A percentile compares a stretch with the other conserved stretches of the same genome.
Evolutionary conservation across 2,888 invertebrate species (phyloP).

Genomic region (Diarsia mendica): DNA sequence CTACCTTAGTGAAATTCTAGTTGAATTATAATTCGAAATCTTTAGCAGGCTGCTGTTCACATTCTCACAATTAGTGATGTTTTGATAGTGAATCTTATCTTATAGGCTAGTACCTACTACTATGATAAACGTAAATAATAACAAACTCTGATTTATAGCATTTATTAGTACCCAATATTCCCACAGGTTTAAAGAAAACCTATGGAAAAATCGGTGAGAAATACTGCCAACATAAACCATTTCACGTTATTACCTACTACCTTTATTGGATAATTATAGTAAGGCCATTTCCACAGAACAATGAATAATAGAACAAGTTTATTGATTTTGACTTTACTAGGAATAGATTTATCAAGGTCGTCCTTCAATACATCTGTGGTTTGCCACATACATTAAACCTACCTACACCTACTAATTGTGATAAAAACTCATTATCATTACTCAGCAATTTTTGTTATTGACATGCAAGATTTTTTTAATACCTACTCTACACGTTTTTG

Average conservation of each 20-base stretch:
- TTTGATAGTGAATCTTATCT: slow-evolving; percentile 1
- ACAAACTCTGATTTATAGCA: background rate
- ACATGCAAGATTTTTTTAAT: slow-evolving; percentile 10
- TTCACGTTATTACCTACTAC: slow-evolving; percentile 17
- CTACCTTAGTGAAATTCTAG: background rate
- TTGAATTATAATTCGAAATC: background rate
- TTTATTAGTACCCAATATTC: background rate
- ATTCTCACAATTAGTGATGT: background rate
- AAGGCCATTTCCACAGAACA: slow-evolving; percentile 30
- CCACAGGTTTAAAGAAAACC: background rate
- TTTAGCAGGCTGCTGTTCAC: background rate
- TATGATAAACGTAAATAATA: slow-evolving; percentile 1
- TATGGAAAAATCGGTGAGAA: slow-evolving; percentile 25
- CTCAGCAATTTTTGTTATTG: slow-evolving; percentile 28
- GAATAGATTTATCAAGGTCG: slow-evolving; percentile 46
- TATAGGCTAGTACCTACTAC: background rate
- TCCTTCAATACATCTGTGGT: slow-evolving; percentile 39
- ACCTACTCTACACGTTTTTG: background rate
- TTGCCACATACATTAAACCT: slow-evolving; percentile 17
- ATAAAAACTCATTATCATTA: slow-evolving; percentile 31
- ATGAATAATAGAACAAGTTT: slow-evolving; percentile 49
- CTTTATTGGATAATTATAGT: background rate
- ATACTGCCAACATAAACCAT: slow-evolving; percentile 13
- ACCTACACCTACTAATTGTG: slow-evolving; percentile 19
- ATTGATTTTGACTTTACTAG: slow-evolving; percentile 46